These are phyloP conservation scores for Diuraphis noxia DNA, from an alignment of 1,140 invertebrate species.

Conservation along the genomic window DNA sequence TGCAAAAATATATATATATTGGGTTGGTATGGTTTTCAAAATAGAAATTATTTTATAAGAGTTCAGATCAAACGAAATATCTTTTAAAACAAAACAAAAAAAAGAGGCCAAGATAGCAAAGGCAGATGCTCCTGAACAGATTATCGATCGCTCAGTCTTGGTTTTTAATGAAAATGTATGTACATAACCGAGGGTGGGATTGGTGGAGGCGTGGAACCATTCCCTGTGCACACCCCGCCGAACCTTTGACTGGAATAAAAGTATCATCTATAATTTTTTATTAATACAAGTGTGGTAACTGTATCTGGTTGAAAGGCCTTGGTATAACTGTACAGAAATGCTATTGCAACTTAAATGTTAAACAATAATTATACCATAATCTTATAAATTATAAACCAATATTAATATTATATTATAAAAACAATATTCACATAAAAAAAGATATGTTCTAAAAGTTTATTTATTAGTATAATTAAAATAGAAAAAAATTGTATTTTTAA, in stretches of 20 bases:
- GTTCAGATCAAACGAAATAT: background rate
- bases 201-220: slow-evolving; percentile 7
- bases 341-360: background rate
- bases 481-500: background rate
- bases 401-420: background rate
- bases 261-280: slow-evolving; percentile 48
- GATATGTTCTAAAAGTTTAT: background rate
- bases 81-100: slow-evolving; percentile 2
- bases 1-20: background rate
- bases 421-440: too few relatives aligned
- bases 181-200: slow-evolving; percentile 38
- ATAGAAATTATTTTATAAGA: background rate
- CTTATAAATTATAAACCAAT: too few relatives aligned
- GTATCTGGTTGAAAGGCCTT: slow-evolving; percentile 15
- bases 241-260: slow-evolving; percentile 23
- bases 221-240: background rate
- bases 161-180: slow-evolving; percentile 53
- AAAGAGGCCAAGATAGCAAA: slow-evolving; percentile 31
- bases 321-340: background rate
- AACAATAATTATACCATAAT: background rate
- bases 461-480: background rate
- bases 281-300: slow-evolving; percentile 49
- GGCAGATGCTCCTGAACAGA: slow-evolving; percentile 44
- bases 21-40: background rate
- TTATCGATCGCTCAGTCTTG: slow-evolving; percentile 52